Evolutionary conservation across 2,113 vertebrate species (phyloP).

Genomic region (Vicugna pacos): DNA sequence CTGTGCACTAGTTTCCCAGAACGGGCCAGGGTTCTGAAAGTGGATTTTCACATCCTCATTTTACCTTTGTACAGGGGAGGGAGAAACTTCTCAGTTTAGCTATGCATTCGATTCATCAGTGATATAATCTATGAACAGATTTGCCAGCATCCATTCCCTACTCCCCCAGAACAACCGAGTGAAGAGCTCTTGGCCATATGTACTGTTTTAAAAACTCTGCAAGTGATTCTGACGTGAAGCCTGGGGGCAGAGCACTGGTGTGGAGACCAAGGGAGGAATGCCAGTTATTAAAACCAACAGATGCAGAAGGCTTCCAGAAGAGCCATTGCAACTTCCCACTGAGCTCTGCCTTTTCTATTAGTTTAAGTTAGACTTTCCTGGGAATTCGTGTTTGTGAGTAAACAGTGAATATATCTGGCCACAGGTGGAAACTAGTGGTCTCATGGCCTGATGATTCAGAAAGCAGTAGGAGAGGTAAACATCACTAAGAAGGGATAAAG

Average conservation of each 20-base stretch:
- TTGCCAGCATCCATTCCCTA: not conserved
- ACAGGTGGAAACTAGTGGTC: not conserved
- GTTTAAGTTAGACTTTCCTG: not conserved
- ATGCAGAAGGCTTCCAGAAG: not conserved
- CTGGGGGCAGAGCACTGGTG: not conserved
- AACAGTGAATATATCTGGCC: not conserved
- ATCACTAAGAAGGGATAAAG: conserved; percentile 24
- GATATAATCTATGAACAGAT: not conserved
- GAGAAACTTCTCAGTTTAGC: not conserved
- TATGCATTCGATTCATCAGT: not conserved
- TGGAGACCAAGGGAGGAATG: not conserved
- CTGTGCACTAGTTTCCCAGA: not conserved
- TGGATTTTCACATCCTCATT: conserved; percentile 58
- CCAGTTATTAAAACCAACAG: not conserved
- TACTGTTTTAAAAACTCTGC: not conserved
- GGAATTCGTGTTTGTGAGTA: not conserved
- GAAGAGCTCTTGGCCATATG: not conserved
- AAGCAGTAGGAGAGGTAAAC: conserved; percentile 55
- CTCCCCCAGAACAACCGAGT: not conserved
- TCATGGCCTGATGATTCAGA: conserved; percentile 30
- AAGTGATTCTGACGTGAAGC: not conserved
- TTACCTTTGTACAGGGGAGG: not conserved
- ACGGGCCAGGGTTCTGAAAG: not conserved
- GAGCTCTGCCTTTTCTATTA: not conserved
- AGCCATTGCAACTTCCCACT: not conserved